A percentile compares a stretch with the other conserved stretches of the same genome.
These are phyloP conservation scores for Parasteatoda tepidariorum DNA, from an alignment of 1,140 invertebrate genomes.

Conservation along the genomic window DNA sequence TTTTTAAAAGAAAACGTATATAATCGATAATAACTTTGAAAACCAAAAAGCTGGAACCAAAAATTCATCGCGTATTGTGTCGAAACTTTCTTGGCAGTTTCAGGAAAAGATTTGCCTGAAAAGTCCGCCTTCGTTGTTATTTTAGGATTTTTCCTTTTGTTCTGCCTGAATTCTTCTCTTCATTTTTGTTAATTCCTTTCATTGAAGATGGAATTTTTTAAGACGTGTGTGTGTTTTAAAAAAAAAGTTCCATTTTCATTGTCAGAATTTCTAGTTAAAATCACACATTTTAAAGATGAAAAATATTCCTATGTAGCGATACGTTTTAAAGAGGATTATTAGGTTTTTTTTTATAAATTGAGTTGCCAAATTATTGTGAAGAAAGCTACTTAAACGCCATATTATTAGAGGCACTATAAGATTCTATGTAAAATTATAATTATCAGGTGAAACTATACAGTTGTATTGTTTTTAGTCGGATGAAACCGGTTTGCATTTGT, in stretches of 20 bases:
- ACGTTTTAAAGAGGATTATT: neutral
- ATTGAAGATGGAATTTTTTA: neutral
- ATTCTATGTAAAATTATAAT: too few species aligned
- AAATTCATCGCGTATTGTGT: neutral
- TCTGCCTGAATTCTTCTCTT: neutral
- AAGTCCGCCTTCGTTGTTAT: neutral
- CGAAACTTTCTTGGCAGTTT: neutral
- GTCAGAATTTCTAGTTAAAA: neutral
- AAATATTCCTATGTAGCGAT: neutral
- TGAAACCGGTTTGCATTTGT: too few species aligned
- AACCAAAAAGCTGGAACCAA: neutral
- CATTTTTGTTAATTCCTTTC: conserved; percentile 3
- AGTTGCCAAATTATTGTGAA: neutral
- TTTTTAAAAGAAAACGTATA: neutral
- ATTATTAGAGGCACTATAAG: too few species aligned
- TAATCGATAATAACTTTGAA: neutral
- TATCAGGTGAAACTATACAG: too few species aligned
- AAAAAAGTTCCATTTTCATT: neutral
- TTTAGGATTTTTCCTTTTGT: neutral
- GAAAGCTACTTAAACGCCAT: neutral
- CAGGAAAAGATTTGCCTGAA: neutral
- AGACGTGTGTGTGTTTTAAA: too few species aligned
- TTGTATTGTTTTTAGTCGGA: too few species aligned
- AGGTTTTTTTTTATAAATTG: neutral
- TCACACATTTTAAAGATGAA: neutral